Conservation (phyloP, 2,797 vertebrate genomes). For the Psittacula echo region DNA sequence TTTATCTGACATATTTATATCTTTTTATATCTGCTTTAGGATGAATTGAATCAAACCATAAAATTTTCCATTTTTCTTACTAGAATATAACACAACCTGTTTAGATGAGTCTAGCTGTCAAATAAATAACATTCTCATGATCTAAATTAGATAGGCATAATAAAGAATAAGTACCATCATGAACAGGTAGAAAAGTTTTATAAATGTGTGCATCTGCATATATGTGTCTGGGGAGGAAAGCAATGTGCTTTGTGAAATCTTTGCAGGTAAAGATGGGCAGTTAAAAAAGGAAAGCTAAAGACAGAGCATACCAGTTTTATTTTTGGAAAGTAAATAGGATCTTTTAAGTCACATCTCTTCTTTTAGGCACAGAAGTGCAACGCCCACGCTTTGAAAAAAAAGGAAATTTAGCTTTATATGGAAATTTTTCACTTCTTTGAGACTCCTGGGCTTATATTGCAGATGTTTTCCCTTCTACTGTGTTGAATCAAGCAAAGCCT, state of each 20-base stretch:
- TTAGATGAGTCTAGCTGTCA: background rate
- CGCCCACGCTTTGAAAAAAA: background rate
- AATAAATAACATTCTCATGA: background rate
- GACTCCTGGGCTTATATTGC: background rate
- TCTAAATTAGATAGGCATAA: background rate
- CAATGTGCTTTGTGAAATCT: background rate
- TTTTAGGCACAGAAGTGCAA: background rate
- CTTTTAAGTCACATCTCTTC: background rate
- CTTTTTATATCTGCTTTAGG: background rate
- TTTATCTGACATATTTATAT: background rate
- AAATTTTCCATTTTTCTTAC: background rate
- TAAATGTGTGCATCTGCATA: background rate
- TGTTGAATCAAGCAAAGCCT: background rate
- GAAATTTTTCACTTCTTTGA: background rate
- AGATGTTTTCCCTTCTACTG: background rate
- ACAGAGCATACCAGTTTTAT: background rate
- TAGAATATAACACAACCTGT: background rate
- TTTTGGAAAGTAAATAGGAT: background rate
- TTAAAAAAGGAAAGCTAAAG: background rate
- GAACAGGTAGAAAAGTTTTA: background rate
- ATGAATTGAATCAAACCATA: background rate
- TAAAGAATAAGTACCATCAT: background rate
- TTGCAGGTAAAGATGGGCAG: background rate
- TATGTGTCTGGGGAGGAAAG: background rate
- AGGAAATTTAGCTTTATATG: background rate